phyloP scores from a whole-genome alignment of 1,140 invertebrate genomes.

The Rhopalosiphum padi region DNA sequence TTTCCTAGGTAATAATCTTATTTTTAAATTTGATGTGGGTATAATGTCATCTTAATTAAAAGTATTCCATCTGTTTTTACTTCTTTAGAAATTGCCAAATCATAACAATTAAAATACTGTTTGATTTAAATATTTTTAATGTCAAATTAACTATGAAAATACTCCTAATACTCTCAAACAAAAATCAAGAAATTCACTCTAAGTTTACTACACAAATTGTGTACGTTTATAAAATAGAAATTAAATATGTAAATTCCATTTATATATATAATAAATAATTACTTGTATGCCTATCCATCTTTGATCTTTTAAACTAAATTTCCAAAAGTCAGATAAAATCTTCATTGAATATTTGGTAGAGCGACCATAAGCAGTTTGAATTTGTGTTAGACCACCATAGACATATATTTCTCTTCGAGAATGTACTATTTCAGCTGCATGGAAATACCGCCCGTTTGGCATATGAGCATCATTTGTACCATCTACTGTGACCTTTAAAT shows the following conservation, averaged over 20 bases:
- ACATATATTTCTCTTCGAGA: constrained; percentile 86
- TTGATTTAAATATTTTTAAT: no score
- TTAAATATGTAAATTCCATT: no score
- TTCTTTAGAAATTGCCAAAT: neutral
- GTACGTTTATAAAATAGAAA: no score
- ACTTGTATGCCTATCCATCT: constrained; percentile 80
- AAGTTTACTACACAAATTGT: no score
- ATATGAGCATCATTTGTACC: constrained; percentile 82
- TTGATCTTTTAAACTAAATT: constrained; percentile 86
- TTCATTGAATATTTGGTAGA: constrained; percentile 64
- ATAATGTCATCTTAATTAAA: no score
- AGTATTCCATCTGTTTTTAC: no score
- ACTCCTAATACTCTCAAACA: no score
- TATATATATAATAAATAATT: constrained; percentile 57
- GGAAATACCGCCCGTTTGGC: constrained; percentile 86
- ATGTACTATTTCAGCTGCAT: constrained; percentile 85
- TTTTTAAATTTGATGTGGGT: no score
- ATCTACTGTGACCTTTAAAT: constrained; percentile 75
- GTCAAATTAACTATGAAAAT: no score
- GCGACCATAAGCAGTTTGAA: constrained; percentile 67
- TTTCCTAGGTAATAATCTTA: no score
- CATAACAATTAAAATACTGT: no score
- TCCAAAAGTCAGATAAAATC: constrained; percentile 85
- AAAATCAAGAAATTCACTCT: no score
- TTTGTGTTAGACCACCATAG: constrained; percentile 83